Base-by-base conservation (phyloP, 2,888 invertebrate genomes). In the Sarcophaga rosellei region DNA sequence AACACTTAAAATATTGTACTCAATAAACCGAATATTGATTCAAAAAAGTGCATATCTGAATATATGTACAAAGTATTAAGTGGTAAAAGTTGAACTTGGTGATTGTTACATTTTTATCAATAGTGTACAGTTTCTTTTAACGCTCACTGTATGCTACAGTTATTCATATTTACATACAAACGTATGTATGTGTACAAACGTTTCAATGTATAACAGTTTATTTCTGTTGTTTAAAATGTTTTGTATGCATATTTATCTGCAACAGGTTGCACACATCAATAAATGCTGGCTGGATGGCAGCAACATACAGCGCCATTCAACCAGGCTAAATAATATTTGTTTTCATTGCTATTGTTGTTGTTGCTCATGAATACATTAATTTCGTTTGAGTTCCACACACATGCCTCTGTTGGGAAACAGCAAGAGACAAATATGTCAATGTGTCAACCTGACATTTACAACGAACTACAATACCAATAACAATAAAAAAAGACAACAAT, bases 381-480 rank as follows among this genome's bases (percentile, higher is more conserved):
- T 23, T 47, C 1, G 10, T 53, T 53, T 53, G 15, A 53, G 53
- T 17, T 53, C 4, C 35, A 74, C 45, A 15, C 59, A 10, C 53
- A 47, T 23, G 20, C 23, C 78, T 63, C 74, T 63, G 23, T 65
- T 79, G 66, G 76, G 66, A 70, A 76, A 66, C 47, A 78, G 57
- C 75, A 57, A 72, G 53, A 53, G 53, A 72, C 70, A 73, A 21
- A 73, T 68, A 78, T 83, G 82, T 74, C 86, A 86, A 70, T 81
- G 74, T 84, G 83, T 78, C 81, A 75, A 70, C 44, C 35, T 84
- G 84, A 84, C 81, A 86, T 81, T 86, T 84, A 83, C 35, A 81
- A 74, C 68, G 72, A 57, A 68, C 57, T 47, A 74, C 25, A 66
- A 85, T 4, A 53, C 17, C 17, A 53, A 53, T 15, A 53, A 17